Evolutionary conservation across 1,140 invertebrate genomes (phyloP), one percentile per base, ranked within the genome.

Genomic region (Zaprionus vittiger): DNA sequence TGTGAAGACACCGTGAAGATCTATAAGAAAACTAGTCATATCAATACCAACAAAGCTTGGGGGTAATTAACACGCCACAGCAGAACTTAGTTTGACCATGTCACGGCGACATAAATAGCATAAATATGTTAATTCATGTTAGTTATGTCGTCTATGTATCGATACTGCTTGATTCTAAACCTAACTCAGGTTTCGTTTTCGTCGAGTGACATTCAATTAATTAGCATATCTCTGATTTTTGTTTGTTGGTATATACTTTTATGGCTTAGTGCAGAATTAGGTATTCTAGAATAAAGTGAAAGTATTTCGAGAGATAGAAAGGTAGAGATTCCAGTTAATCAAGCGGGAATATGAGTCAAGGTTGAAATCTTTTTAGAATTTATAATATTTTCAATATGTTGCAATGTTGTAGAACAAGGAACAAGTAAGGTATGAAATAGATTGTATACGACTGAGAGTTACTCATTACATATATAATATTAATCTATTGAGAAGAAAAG

Each of bases 101-200:
- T 60, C 55, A 34, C 60, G 38, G 57, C 74, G 63, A 80, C 75
- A 78, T 80, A 80, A 80, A 73, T 81, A 77, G 79, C 77, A 81
- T 79, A 81, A 81, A 81, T 81, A 81, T 81, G 79, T 55, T 81
- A 81, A 81, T 81, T 81, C 67, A 69, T 70, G 76, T 74, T 70
- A 7, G 44, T 60, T 70, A 52, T 72, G 52, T 61, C 61, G 60
- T 61, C 68, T 61, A 71, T 71, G 34, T 41, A 41, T 47, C 34
- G 54, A 60, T n/a, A 47, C 22, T 5, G 55, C 17, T n/a, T 52
- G 38, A 49, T 76, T 72, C 66, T 78, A 69, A 74, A 37, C 61
- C 52, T 5, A 31, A 26, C 31, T 77, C 55, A 67, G 59, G 73
- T 77, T 77, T 77, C 77, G 64, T 80, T 79, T 75, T 72, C 1